A percentile compares a stretch with the other conserved stretches of the same genome.
These are phyloP conservation scores for Corythaixoides concolor DNA, from an alignment of 2,113 vertebrate genomes.

Conservation along the genomic window DNA sequence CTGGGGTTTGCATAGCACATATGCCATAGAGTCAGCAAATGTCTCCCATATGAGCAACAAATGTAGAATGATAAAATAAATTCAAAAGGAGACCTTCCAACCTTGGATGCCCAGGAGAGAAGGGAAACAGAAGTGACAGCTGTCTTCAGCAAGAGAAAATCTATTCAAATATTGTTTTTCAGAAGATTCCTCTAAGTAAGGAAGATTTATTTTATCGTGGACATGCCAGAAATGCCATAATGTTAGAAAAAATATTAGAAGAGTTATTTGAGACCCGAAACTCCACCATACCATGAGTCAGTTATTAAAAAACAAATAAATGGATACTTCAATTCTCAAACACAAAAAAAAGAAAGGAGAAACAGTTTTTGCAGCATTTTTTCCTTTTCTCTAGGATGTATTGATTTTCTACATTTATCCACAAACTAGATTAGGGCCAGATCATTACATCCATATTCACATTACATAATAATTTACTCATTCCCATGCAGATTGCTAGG, in stretches of 20 bases:
- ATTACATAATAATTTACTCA: neutral
- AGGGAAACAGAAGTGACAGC: constrained; percentile 56
- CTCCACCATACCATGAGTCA: neutral
- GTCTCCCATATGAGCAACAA: constrained; percentile 46
- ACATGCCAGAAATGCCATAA: constrained; percentile 67
- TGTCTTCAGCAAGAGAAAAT: constrained; percentile 58
- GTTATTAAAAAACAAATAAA: constrained; percentile 70
- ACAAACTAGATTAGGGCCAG: neutral
- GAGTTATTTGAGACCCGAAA: constrained; percentile 34
- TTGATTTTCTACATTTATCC: neutral
- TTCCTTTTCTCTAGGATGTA: neutral
- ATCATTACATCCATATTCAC: neutral
- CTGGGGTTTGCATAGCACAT: neutral
- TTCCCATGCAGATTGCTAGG: neutral
- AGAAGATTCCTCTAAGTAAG: constrained; percentile 46
- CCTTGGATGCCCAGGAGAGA: constrained; percentile 50
- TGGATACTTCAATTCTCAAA: neutral
- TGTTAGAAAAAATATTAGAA: constrained; percentile 62
- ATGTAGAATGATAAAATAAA: constrained; percentile 55
- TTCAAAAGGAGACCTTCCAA: constrained; percentile 64
- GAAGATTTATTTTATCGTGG: constrained; percentile 62
- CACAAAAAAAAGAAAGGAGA: neutral
- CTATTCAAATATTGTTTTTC: constrained; percentile 52
- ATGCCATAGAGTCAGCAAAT: constrained; percentile 40
- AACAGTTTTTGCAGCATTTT: neutral